Conservation (phyloP, 1,140 invertebrate species). For the Hermetia illucens region DNA sequence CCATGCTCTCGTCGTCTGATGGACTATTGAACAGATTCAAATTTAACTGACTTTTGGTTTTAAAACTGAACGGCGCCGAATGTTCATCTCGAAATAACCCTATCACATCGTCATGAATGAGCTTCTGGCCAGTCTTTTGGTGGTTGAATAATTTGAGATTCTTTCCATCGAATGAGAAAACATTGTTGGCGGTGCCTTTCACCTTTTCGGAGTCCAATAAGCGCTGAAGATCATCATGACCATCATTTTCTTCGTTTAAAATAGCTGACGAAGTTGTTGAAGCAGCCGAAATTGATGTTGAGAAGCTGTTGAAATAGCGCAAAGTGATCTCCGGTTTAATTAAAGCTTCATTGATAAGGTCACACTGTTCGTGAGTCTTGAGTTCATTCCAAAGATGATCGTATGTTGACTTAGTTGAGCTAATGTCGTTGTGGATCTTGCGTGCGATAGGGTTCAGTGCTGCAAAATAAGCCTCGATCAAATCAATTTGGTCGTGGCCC, state of each 20-base stretch:
- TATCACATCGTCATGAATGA: conserved; percentile 17
- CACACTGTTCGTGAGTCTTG: conserved; percentile 12
- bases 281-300: conserved; percentile 1
- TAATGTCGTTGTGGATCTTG: conserved; percentile 16
- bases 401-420: conserved; percentile 11
- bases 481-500: too few species aligned
- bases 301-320: conserved; percentile 10
- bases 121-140: conserved; percentile 15
- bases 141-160: conserved; percentile 12
- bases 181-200: background rate
- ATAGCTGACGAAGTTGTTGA: background rate
- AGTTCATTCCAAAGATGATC: conserved; percentile 12
- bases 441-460: conserved; percentile 18
- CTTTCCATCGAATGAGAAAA: conserved; percentile 13
- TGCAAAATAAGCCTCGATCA: conserved; percentile 15
- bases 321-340: conserved; percentile 17
- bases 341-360: conserved; percentile 15
- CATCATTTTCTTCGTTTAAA: background rate
- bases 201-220: background rate
- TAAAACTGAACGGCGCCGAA: conserved; percentile 20
- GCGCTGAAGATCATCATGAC: background rate
- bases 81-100: conserved; percentile 19
- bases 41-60: conserved; percentile 24
- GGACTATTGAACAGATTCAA: conserved; percentile 7
- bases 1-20: background rate